Percentiles rank a stretch among this genome's conserved stretches.
Conservation (phyloP, 2,888 invertebrate species). For the Acanthosepion pharaonis region DNA sequence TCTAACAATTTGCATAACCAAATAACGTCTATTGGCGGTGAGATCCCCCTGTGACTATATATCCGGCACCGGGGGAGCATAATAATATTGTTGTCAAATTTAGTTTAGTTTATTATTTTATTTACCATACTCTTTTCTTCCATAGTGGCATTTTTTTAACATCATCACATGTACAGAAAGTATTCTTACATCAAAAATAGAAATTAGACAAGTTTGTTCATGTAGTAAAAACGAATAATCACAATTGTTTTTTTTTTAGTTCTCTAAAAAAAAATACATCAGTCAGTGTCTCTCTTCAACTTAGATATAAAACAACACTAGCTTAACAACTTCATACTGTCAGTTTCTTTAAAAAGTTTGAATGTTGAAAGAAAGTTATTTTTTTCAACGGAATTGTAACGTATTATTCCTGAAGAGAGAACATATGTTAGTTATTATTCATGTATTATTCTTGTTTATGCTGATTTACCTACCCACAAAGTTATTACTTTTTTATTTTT, state of each 20-base stretch:
- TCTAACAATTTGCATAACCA: neutral
- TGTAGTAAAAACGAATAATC: neutral
- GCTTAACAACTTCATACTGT: neutral
- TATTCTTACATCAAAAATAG: neutral
- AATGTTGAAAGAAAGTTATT: too few relatives aligned
- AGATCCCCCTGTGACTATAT: neutral
- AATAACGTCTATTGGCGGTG: neutral
- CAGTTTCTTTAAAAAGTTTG: neutral
- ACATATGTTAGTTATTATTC: too few relatives aligned
- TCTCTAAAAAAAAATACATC: too few relatives aligned
- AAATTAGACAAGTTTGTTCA: neutral
- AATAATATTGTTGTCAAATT: neutral
- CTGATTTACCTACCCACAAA: too few relatives aligned
- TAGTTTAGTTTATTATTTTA: neutral
- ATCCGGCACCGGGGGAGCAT: neutral
- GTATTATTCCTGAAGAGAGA: too few relatives aligned
- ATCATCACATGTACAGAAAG: neutral
- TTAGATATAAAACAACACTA: neutral
- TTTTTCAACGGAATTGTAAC: too few relatives aligned
- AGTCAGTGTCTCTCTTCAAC: neutral
- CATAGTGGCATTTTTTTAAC: neutral
- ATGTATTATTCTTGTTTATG: too few relatives aligned
- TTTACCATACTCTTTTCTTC: neutral
- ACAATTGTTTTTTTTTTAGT: neutral
- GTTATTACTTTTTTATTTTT: too few relatives aligned